These are phyloP conservation scores for Chrysomela aeneicollis DNA, from an alignment of 2,888 invertebrate genomes.

Conservation along the genomic window DNA sequence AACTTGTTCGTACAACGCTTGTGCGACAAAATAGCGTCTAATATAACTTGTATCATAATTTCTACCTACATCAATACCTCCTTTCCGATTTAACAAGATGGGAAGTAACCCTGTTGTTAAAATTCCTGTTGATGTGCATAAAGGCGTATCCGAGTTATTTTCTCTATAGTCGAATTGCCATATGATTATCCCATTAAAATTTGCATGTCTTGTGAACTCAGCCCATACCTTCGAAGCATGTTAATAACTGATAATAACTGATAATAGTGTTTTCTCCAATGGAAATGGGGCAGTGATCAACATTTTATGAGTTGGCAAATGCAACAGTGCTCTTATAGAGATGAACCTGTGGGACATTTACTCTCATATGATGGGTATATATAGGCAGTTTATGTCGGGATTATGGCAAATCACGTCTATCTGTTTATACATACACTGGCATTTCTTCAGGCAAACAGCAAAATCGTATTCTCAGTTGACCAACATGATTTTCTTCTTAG, in stretches of 20 bases:
- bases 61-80: too few relatives aligned
- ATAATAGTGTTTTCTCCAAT: slow-evolving; percentile 13
- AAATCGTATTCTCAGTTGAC: not conserved
- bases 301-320: slow-evolving; percentile 30
- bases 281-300: slow-evolving; percentile 24
- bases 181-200: too few relatives aligned
- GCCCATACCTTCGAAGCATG: not conserved
- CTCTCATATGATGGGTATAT: slow-evolving; percentile 32
- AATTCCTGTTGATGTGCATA: too few relatives aligned
- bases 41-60: too few relatives aligned
- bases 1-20: too few relatives aligned
- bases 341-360: slow-evolving; percentile 31
- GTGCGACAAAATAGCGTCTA: too few relatives aligned
- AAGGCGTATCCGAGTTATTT: too few relatives aligned
- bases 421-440: not conserved
- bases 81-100: too few relatives aligned
- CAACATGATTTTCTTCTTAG: too few relatives aligned
- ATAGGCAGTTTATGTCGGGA: slow-evolving; percentile 33
- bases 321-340: slow-evolving; percentile 26
- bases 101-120: too few relatives aligned
- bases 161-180: too few relatives aligned
- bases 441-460: not conserved
- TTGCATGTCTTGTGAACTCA: not conserved
- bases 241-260: not conserved
- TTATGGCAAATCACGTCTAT: slow-evolving; percentile 37